Evolutionary conservation across 1,140 invertebrate species (phyloP).

Genomic region (Melanaphis sacchari): DNA sequence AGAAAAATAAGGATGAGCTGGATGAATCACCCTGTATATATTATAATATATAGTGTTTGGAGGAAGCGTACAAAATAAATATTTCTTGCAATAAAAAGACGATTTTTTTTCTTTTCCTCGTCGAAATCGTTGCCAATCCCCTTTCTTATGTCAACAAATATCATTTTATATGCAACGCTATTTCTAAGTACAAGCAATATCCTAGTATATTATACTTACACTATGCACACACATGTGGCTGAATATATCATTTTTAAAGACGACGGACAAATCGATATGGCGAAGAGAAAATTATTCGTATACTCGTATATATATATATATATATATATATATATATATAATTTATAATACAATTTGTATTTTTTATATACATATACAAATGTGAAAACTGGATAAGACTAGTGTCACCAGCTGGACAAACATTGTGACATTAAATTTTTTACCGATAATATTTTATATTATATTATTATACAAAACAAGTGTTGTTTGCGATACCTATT

Average conservation of each 20-base stretch:
- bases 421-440: not conserved
- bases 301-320: not conserved
- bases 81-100: constrained; percentile 30
- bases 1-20: not conserved
- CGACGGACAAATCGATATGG: constrained; percentile 7
- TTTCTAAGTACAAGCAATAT: not conserved
- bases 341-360: not conserved
- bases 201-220: not conserved
- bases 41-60: constrained; percentile 14
- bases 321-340: not conserved
- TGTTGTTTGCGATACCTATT: not conserved
- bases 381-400: not conserved
- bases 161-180: not conserved
- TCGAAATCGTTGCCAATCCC: not conserved
- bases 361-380: not conserved
- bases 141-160: not conserved
- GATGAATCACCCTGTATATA: not conserved
- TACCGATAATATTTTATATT: not conserved
- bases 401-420: not conserved
- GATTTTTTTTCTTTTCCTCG: not conserved
- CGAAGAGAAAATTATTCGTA: not conserved
- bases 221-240: not conserved
- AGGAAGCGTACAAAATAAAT: not conserved
- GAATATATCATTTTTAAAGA: not conserved
- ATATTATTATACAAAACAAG: too few species aligned